Percentiles rank a stretch among this genome's conserved stretches.
Conservation (phyloP, 2,113 vertebrate genomes). For the Menura novaehollandiae region DNA sequence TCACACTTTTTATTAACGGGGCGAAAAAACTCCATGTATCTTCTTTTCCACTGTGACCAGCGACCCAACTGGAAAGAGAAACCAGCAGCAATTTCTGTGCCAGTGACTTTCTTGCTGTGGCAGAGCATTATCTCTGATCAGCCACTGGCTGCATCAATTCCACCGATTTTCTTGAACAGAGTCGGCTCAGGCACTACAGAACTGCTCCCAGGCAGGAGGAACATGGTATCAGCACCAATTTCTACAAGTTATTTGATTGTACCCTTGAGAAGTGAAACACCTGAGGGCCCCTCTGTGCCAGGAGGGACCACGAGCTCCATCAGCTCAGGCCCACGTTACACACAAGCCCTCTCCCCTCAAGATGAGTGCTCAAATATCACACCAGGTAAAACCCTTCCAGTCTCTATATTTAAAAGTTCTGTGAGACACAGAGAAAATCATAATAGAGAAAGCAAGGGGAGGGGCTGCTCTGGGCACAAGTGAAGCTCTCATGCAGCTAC, state of each 20-base stretch:
- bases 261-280: accelerated
- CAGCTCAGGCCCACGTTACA: accelerated
- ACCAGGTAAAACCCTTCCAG: neutral
- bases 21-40: neutral
- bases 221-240: neutral
- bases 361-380: neutral
- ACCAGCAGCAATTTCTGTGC: neutral
- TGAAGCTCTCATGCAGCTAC: neutral
- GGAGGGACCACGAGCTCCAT: neutral
- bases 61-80: neutral
- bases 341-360: neutral
- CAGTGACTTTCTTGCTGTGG: neutral
- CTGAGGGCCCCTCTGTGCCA: neutral
- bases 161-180: neutral
- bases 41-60: neutral
- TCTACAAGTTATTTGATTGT: accelerated
- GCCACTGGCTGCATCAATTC: neutral
- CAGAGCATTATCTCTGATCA: neutral
- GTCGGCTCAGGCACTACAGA: neutral
- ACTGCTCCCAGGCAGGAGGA: neutral
- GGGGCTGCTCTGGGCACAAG: neutral
- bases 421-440: neutral
- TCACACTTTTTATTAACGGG: neutral
- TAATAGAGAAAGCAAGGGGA: neutral
- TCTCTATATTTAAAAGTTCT: neutral